Evolutionary conservation across 2,797 vertebrate genomes (phyloP), one percentile per base, ranked within the genome.

Genomic region (Spinus olivaceus): DNA sequence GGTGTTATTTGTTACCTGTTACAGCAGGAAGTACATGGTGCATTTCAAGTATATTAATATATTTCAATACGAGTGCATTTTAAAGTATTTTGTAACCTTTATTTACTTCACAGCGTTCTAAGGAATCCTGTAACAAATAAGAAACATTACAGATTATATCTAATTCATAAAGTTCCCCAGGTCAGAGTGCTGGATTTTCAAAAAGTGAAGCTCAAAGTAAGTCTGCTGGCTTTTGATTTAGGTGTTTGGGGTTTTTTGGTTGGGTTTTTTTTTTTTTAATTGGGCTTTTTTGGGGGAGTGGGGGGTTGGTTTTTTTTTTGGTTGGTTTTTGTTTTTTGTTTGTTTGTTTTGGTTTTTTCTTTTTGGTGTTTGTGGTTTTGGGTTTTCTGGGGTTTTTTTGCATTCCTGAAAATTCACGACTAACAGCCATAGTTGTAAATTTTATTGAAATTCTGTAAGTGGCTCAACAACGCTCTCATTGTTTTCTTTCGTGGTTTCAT

Each of bases 91-190:
- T 30, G 17, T 92, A 79, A 72, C 46, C 19, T 74, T 81, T 28
- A 23, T 95, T 70, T 80, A 78, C 47, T 86, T 97, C 81, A 9
- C 97, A 99, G 99, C 65, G 97, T 99, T 94, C 98, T 99, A 88
- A 98, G 99, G 95, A 99, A 99, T 86, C 99, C 99, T 54, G 99
- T 99, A 53, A 99, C 99, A 79, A 99, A 99, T 97, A 99, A 99
- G 98, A 99, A 99, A 94, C 99, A 99, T 97, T 99, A 99, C 97
- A 98, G 99, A 91, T 98, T 99, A 18, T 99, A 99, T 82, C 98
- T 99, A 61, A 99, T 99, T 97, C 98, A 97, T 97, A 99, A 99
- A 97, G 98, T 99, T 47, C 99, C 99, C 50, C 99, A 99, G 97
- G 97, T 99, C 94, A 98, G 99, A 74, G 99, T 99, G 20, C 98